These are phyloP conservation scores for Paedocypris micromegethes DNA, from an alignment of 2,797 vertebrate species.

Conservation along the genomic window DNA sequence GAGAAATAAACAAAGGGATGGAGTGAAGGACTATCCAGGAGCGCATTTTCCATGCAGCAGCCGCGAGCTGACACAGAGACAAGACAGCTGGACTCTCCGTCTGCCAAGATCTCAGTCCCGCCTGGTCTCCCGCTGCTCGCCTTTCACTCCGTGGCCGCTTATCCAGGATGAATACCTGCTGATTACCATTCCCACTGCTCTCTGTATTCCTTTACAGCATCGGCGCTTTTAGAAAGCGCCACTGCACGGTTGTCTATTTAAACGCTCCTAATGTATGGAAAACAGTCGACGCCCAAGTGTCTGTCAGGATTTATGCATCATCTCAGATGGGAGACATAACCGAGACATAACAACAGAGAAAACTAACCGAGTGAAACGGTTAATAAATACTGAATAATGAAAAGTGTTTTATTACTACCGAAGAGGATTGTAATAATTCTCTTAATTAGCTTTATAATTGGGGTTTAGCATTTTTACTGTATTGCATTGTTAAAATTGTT, in stretches of 20 bases:
- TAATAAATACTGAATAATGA: too few species aligned
- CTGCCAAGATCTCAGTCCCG: slow-evolving; percentile 42
- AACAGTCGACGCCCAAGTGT: not conserved
- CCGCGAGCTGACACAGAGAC: slow-evolving; percentile 46
- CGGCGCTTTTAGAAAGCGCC: slow-evolving; percentile 1
- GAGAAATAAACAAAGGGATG: slow-evolving; percentile 51
- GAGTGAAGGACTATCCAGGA: slow-evolving; percentile 37
- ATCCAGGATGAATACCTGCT: slow-evolving; percentile 37
- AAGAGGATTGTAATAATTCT: too few species aligned
- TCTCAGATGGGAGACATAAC: too few species aligned
- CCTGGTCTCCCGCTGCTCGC: slow-evolving; percentile 39
- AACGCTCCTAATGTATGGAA: slow-evolving; percentile 35
- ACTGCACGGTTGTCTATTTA: slow-evolving; percentile 39
- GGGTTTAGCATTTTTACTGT: too few species aligned
- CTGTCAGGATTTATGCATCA: too few species aligned
- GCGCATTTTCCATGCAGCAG: slow-evolving; percentile 42
- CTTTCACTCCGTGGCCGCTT: slow-evolving; percentile 41
- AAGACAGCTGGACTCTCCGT: slow-evolving; percentile 52
- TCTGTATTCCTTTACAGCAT: slow-evolving; percentile 29
- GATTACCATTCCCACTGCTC: slow-evolving; percentile 34
- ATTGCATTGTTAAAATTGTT: too few species aligned
- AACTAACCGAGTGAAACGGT: too few species aligned
- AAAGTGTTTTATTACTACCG: too few species aligned
- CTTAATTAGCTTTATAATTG: too few species aligned
- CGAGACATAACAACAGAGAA: too few species aligned